These are phyloP conservation scores for Tiphia femorata DNA, from an alignment of 2,888 invertebrate genomes.

Conservation along the genomic window DNA sequence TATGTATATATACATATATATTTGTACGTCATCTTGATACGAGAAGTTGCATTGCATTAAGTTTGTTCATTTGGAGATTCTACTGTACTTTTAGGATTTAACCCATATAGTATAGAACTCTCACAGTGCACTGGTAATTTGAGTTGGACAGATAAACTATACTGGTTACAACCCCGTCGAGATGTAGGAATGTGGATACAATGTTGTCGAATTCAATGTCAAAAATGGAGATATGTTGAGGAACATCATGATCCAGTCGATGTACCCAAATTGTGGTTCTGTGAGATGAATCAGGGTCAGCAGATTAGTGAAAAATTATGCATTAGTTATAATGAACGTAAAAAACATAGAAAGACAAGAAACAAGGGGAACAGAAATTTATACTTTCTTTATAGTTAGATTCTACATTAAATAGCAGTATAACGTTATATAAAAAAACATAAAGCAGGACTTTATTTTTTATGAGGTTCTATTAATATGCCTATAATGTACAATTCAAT, in stretches of 20 bases:
- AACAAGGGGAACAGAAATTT: not conserved
- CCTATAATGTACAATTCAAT: constrained; percentile 20
- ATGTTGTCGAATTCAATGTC: constrained; percentile 71
- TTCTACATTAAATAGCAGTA: not conserved
- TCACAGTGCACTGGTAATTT: not conserved
- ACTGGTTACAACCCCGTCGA: constrained; percentile 71
- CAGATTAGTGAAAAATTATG: not conserved
- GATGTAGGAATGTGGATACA: constrained; percentile 73
- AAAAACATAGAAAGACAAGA: not conserved
- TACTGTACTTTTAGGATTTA: constrained; percentile 12
- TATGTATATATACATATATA: too few species aligned
- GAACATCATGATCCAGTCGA: constrained; percentile 73
- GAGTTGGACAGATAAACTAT: constrained; percentile 11
- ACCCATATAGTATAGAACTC: not conserved
- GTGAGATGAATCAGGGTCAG: constrained; percentile 74
- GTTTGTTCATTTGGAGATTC: too few species aligned
- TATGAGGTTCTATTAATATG: not conserved
- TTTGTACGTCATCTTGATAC: not conserved
- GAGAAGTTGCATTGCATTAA: constrained; percentile 1
- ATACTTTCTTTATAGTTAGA: not conserved
- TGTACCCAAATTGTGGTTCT: constrained; percentile 76
- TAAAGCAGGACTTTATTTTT: too few species aligned
- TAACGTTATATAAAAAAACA: too few species aligned
- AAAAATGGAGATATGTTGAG: constrained; percentile 72
- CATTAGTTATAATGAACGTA: not conserved